Conservation (phyloP, 2,888 invertebrate genomes). For the Boloria selene region DNA sequence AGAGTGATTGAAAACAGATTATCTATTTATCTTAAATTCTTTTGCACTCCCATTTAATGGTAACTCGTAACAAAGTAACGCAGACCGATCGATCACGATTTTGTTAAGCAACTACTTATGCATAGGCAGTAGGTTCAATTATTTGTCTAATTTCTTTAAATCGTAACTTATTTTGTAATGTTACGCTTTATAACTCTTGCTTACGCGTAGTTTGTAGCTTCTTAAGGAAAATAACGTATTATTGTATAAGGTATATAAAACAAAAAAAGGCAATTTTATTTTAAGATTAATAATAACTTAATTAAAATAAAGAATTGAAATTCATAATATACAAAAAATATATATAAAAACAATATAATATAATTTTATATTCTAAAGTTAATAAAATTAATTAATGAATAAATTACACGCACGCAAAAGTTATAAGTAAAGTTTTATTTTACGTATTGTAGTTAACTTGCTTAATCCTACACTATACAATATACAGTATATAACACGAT, state of each 20-base stretch:
- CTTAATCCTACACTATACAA: conserved; percentile 5
- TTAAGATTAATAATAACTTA: too few species aligned
- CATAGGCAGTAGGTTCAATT: conserved; percentile 24
- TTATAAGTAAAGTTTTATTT: background rate
- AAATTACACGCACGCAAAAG: background rate
- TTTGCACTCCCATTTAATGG: conserved; percentile 38
- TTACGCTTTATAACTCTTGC: conserved; percentile 5
- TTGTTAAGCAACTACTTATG: conserved; percentile 36
- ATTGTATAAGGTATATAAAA: too few species aligned
- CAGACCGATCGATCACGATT: conserved; percentile 37
- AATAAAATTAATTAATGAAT: too few species aligned
- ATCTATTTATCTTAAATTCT: conserved; percentile 40
- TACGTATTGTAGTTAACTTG: background rate
- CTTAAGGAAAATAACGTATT: conserved; percentile 1
- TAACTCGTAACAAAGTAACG: conserved; percentile 28
- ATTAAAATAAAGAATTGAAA: too few species aligned
- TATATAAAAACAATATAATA: too few species aligned
- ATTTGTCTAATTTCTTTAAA: conserved; percentile 22
- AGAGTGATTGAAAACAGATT: conserved; percentile 40
- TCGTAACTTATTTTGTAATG: conserved; percentile 13
- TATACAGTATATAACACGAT: conserved; percentile 49
- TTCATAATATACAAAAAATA: too few species aligned
- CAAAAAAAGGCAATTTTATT: too few species aligned
- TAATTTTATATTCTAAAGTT: too few species aligned
- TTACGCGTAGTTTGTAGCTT: background rate